Evolutionary conservation across 2,113 vertebrate species (phyloP).

Genomic region (Gambusia holbrooki): DNA sequence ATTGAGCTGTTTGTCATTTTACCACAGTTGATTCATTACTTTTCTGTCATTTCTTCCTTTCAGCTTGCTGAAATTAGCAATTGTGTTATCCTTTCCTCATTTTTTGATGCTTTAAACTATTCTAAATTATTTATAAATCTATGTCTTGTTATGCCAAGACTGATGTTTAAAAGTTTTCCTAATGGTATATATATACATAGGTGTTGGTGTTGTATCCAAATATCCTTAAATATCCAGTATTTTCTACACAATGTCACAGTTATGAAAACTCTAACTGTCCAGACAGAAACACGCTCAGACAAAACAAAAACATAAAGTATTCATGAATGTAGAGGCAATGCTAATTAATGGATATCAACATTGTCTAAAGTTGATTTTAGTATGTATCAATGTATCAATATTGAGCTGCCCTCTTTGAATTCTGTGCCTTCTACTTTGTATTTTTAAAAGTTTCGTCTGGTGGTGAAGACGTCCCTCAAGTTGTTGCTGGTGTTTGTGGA

Average conservation of each 20-base stretch:
- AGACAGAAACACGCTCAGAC: constrained; percentile 37
- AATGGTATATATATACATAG: too few relatives aligned
- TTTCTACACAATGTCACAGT: constrained; percentile 16
- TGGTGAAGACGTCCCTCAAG: constrained; percentile 96
- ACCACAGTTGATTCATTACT: not conserved
- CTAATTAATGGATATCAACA: not conserved
- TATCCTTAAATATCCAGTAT: constrained; percentile 2
- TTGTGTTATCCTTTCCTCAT: not conserved
- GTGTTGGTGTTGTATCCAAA: not conserved
- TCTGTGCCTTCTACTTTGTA: not conserved
- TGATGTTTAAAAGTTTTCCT: not conserved
- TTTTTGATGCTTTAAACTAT: constrained; percentile 3
- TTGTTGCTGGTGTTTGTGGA: constrained; percentile 97
- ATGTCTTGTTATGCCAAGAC: not conserved
- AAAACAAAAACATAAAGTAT: not conserved
- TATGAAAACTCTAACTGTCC: constrained; percentile 41
- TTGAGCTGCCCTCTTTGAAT: not conserved
- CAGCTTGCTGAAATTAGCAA: not conserved
- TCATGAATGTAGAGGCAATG: not conserved
- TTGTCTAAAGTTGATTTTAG: not conserved
- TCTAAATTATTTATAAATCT: not conserved
- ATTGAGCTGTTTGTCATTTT: not conserved
- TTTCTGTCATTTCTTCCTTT: constrained; percentile 6
- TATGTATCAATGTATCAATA: not conserved
- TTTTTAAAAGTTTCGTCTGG: constrained; percentile 88